These are phyloP conservation scores for Felis catus DNA, from an alignment of 2,113 vertebrate species.

Conservation along the genomic window DNA sequence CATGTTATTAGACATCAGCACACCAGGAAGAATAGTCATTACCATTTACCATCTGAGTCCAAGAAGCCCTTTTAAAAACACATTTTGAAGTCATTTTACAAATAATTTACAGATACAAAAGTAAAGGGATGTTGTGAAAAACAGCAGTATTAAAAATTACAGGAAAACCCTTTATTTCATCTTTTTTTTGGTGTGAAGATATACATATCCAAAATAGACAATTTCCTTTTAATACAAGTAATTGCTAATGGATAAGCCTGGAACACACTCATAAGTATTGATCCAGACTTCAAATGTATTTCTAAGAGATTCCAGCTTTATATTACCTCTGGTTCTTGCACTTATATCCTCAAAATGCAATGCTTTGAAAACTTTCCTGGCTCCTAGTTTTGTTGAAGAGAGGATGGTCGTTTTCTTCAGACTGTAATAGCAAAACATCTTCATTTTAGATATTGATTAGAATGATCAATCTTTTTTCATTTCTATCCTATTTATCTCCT, in stretches of 20 bases:
- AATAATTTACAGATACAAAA: not conserved
- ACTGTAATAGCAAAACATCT: not conserved
- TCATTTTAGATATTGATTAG: slow-evolving; percentile 4
- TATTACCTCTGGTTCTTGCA: not conserved
- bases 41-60: not conserved
- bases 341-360: not conserved
- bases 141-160: not conserved
- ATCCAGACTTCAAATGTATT: not conserved
- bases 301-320: not conserved
- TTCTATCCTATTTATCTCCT: not conserved
- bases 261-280: not conserved
- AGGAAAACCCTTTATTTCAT: not conserved
- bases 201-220: not conserved
- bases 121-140: not conserved
- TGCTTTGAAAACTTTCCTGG: not conserved
- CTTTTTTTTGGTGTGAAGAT: not conserved
- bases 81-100: slow-evolving; percentile 9
- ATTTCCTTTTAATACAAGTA: not conserved
- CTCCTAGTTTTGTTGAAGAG: not conserved
- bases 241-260: not conserved
- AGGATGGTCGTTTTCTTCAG: not conserved
- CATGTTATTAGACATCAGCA: not conserved
- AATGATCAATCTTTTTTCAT: not conserved
- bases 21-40: not conserved
- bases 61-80: not conserved